Conservation (phyloP, 1,140 invertebrate species). For the Orchestia grillus region DNA sequence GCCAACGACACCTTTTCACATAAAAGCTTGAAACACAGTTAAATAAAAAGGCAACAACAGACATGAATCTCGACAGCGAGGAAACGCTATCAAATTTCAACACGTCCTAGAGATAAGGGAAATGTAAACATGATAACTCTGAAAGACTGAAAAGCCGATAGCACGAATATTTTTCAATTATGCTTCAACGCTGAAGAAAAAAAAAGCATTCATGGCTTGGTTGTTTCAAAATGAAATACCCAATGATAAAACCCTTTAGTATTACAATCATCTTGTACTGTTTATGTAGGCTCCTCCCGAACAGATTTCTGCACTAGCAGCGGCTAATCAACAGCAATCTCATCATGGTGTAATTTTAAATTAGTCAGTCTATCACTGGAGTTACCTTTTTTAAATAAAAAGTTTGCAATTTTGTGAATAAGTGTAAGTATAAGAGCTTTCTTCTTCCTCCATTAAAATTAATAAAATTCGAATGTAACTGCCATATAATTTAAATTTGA, state of each 20-base stretch:
- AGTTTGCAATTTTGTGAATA: too few relatives aligned
- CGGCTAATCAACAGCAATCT: background rate
- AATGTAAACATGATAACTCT: conserved; percentile 60
- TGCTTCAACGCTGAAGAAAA: background rate
- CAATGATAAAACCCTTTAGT: background rate
- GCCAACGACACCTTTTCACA: background rate
- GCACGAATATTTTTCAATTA: background rate
- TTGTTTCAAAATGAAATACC: background rate
- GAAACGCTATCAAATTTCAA: conserved; percentile 46
- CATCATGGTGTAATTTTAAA: background rate
- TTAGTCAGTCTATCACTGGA: background rate
- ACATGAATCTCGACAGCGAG: background rate
- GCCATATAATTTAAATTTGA: too few relatives aligned
- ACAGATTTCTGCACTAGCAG: background rate
- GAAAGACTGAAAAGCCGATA: conserved; percentile 37
- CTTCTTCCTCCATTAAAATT: too few relatives aligned
- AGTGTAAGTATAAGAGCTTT: too few relatives aligned
- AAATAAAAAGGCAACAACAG: background rate
- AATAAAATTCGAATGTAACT: too few relatives aligned
- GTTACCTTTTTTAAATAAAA: too few relatives aligned
- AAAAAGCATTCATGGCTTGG: background rate
- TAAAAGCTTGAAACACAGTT: background rate
- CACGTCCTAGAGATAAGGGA: conserved; percentile 51
- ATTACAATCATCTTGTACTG: background rate
- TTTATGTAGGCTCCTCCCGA: background rate